Base-by-base conservation (phyloP, 1,140 invertebrate species). In the Drosophila sulfurigaster region DNA sequence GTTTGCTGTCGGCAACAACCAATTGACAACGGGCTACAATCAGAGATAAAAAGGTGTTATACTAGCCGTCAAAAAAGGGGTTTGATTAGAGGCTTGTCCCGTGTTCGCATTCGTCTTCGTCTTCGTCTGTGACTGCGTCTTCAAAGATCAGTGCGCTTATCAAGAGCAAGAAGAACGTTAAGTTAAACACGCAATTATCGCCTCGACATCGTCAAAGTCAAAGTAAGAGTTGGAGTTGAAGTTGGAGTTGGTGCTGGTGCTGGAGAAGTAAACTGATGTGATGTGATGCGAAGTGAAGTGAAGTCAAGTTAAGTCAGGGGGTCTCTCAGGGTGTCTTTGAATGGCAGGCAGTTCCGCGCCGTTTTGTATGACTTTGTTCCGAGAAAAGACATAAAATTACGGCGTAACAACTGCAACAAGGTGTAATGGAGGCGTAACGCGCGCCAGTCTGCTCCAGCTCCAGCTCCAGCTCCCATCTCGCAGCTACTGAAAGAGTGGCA, bases 321-420 rank as follows among this genome's bases (percentile, higher is more conserved):
- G 20, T 25, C 20, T 78, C 66, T 60, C 38, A 68, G 45, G 38
- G 49, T 35, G 43, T 65, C 52, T 65, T 79, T 64, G 56, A 80
- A 52, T 71, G 62, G 74, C 46, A 57, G 63, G 65, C 74, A 72
- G 81, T 68, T 77, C 69, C 72, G 70, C 74, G 81, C 78, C 87
- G 87, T 91, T 91, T 91, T 91, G 87, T 91, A 91, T 79, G 82
- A 91, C 83, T 91, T 91, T 91, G 87, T 91, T 91, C 87, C 72
- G 69, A 65, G 87, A 88, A 91, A 91, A 91, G 82, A 79, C 88
- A 64, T 91, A 70, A 91, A 91, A 91, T 83, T 91, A 90, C 87
- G 82, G 87, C 87, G 87, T 91, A 91, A 83, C 87, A 91, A 91
- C 78, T 91, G 88, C 87, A 91, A 91, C 88, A 91, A 91, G 88